phyloP scores from a whole-genome alignment of 2,797 vertebrate genomes.

The Peromyscus nudipes region DNA sequence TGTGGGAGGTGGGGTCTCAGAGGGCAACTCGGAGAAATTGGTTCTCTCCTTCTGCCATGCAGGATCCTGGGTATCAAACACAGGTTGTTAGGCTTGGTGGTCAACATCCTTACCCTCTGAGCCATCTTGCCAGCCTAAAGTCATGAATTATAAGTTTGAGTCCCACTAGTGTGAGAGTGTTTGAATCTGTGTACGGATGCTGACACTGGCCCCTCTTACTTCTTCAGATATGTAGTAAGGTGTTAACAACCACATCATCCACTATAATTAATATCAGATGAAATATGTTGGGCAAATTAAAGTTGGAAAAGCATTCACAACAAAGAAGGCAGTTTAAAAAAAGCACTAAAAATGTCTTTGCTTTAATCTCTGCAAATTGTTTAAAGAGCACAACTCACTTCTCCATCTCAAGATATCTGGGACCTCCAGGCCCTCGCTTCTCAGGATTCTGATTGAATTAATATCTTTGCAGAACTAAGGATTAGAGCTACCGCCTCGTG shows the following conservation, averaged over 20 bases:
- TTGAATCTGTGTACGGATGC: background rate
- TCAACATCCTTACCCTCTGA: background rate
- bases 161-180: background rate
- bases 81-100: too few species aligned
- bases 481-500: background rate
- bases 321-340: background rate
- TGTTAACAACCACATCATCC: background rate
- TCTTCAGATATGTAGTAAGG: background rate
- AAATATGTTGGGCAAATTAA: background rate
- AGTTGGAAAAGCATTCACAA: background rate
- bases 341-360: background rate
- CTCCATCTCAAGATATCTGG: background rate
- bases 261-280: background rate
- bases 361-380: constrained; percentile 41
- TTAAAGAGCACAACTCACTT: constrained; percentile 4
- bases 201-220: constrained; percentile 27
- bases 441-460: background rate
- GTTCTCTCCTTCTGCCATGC: background rate
- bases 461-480: background rate
- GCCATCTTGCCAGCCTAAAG: background rate
- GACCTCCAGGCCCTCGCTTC: background rate
- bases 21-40: background rate
- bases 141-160: constrained; percentile 57
- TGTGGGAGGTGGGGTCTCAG: background rate
- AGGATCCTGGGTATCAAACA: background rate